Evolutionary conservation across 2,797 vertebrate genomes (phyloP).

Genomic region (Schizopygopsis malacanthus): DNA sequence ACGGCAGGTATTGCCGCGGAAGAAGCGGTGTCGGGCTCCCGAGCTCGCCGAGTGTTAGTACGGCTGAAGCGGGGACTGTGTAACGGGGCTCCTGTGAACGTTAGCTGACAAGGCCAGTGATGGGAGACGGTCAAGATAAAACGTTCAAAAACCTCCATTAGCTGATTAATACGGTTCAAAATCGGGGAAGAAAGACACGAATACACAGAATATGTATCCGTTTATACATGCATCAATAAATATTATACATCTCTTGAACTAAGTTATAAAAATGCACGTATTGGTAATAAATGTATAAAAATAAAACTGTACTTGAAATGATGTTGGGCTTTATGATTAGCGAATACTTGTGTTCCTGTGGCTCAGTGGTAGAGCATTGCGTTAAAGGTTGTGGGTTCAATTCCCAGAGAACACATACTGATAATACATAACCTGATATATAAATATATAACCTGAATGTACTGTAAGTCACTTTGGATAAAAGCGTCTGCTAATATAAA

Average conservation of each 20-base stretch:
- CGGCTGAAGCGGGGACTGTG: slow-evolving; percentile 28
- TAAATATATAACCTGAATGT: too few relatives aligned
- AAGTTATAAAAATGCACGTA: neutral
- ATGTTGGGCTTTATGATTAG: neutral
- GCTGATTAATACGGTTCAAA: neutral
- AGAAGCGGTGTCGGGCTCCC: neutral
- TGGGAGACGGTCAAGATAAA: neutral
- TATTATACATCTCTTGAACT: neutral
- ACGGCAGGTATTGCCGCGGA: neutral
- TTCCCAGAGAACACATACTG: too few relatives aligned
- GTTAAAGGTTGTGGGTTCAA: too few relatives aligned
- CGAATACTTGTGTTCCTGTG: neutral
- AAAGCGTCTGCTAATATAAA: too few relatives aligned
- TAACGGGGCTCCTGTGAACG: slow-evolving; percentile 48
- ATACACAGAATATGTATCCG: neutral
- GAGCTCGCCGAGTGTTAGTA: slow-evolving; percentile 40
- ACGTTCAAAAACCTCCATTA: neutral
- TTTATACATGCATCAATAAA: neutral
- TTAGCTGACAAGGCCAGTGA: slow-evolving; percentile 42
- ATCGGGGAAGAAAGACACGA: neutral
- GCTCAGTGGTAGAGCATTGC: too few relatives aligned
- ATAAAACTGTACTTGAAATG: neutral
- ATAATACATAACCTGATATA: too few relatives aligned
- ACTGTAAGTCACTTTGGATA: too few relatives aligned
- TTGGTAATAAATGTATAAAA: neutral